Conservation (phyloP, 2,888 invertebrate species). For the Acrobeloides nanus region DNA sequence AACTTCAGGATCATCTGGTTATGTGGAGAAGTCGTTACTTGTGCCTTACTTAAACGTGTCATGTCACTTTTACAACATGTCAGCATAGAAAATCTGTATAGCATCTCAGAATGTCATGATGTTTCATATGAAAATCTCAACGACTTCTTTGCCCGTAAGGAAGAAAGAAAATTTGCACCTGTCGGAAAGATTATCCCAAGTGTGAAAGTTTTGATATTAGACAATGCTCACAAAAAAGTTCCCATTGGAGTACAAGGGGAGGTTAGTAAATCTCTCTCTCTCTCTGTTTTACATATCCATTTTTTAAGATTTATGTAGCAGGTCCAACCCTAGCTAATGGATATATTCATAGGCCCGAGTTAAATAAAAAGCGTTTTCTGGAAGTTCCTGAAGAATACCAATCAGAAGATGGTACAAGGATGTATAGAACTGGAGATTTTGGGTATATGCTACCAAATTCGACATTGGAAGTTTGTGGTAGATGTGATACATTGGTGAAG, state of each 20-base stretch:
- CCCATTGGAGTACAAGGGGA: constrained; percentile 56
- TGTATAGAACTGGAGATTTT: constrained; percentile 22
- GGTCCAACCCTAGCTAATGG: constrained; percentile 56
- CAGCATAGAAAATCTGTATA: constrained; percentile 55
- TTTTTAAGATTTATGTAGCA: constrained; percentile 50
- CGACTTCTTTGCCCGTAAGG: constrained; percentile 31
- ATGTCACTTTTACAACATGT: constrained; percentile 52
- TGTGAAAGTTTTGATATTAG: constrained; percentile 54
- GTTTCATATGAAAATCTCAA: constrained; percentile 52
- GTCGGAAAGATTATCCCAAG: constrained; percentile 54
- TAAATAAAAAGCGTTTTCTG: constrained; percentile 44
- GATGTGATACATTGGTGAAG: constrained; percentile 57
- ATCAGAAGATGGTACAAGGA: constrained; percentile 22
- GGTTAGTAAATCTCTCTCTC: constrained; percentile 40
- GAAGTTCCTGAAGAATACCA: constrained; percentile 26
- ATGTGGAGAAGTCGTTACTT: constrained; percentile 57
- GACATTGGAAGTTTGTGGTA: constrained; percentile 56
- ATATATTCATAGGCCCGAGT: constrained; percentile 55
- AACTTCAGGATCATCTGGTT: constrained; percentile 45
- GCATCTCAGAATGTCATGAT: constrained; percentile 57
- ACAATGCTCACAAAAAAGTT: constrained; percentile 48
- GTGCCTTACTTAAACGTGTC: constrained; percentile 52
- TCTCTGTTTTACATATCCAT: constrained; percentile 4
- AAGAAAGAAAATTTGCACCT: constrained; percentile 54
- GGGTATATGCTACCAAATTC: constrained; percentile 56